A percentile compares a stretch with the other conserved stretches of the same genome.
Evolutionary conservation across 2,888 invertebrate species (phyloP).

Genomic region (Andrena bucephala): DNA sequence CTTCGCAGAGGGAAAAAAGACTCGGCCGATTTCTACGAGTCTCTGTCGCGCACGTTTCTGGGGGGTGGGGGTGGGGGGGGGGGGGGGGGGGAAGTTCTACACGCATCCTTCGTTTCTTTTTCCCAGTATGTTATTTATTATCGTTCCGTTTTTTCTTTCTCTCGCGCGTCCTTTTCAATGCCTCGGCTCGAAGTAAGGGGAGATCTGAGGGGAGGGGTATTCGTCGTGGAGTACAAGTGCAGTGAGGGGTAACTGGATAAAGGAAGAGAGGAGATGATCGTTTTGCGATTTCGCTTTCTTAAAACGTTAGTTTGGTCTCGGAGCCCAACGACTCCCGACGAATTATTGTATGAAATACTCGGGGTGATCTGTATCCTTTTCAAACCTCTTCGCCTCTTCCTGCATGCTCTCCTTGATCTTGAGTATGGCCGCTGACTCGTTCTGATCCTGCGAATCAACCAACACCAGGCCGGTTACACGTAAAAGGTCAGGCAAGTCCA

Average conservation of each 20-base stretch:
- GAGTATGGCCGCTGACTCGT: constrained; percentile 99
- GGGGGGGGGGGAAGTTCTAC: not conserved
- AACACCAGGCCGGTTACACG: constrained; percentile 85
- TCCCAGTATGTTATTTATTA: not conserved
- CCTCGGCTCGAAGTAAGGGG: constrained; percentile 12
- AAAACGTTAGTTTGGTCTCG: constrained; percentile 80
- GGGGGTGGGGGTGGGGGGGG: not conserved
- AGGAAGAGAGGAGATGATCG: constrained; percentile 40
- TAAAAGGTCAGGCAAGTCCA: constrained; percentile 76
- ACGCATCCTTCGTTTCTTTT: not conserved
- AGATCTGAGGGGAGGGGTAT: not conserved
- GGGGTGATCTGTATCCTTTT: constrained; percentile 98
- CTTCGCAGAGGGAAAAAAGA: constrained; percentile 27
- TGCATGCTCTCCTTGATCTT: constrained; percentile 99
- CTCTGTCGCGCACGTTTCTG: constrained; percentile 21
- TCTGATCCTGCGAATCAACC: constrained; percentile 91
- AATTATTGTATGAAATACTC: constrained; percentile 98
- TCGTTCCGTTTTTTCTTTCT: not conserved
- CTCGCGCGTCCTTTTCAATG: constrained; percentile 14
- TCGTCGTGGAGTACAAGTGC: constrained; percentile 43
- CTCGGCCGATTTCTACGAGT: not conserved
- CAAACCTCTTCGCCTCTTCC: constrained; percentile 99
- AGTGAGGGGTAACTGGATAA: constrained; percentile 21
- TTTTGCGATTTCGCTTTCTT: constrained; percentile 54
- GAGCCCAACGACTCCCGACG: constrained; percentile 79